These are phyloP conservation scores for Darevskia mixta DNA, from an alignment of 2,797 vertebrate genomes.

Conservation along the genomic window DNA sequence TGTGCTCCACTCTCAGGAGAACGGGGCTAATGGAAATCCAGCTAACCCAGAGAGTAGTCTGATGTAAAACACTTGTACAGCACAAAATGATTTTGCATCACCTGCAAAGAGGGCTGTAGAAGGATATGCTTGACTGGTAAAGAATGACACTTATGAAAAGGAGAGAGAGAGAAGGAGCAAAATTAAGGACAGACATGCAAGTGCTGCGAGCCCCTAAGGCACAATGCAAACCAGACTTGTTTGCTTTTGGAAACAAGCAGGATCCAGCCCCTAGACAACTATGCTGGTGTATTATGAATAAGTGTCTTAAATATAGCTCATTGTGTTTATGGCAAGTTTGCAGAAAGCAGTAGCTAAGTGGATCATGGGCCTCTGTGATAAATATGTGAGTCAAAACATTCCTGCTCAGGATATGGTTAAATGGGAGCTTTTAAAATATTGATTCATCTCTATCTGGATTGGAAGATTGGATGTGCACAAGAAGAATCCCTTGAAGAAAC, in stretches of 20 bases:
- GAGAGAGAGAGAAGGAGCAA: background rate
- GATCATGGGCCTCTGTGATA: background rate
- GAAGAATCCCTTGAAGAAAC: background rate
- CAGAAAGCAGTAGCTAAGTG: background rate
- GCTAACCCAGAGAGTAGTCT: slow-evolving; percentile 23
- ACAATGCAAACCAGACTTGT: background rate
- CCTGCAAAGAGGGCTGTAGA: slow-evolving; percentile 32
- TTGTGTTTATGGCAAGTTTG: background rate
- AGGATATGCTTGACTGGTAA: slow-evolving; percentile 27
- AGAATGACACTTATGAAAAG: background rate
- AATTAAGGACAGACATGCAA: background rate
- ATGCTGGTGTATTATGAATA: background rate
- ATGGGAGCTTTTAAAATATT: background rate
- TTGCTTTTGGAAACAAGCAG: slow-evolving; percentile 3
- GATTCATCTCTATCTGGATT: background rate
- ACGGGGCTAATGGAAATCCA: slow-evolving; percentile 13
- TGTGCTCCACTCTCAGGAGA: background rate
- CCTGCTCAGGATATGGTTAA: background rate
- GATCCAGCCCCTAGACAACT: slow-evolving; percentile 1
- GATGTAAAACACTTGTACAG: slow-evolving; percentile 53
- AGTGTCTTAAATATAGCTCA: slow-evolving; percentile 1
- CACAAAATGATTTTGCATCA: slow-evolving; percentile 47
- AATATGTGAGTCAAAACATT: background rate
- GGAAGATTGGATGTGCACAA: background rate
- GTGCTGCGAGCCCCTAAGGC: background rate